Conservation (phyloP, 2,797 vertebrate species). For the Manis pentadactyla region DNA sequence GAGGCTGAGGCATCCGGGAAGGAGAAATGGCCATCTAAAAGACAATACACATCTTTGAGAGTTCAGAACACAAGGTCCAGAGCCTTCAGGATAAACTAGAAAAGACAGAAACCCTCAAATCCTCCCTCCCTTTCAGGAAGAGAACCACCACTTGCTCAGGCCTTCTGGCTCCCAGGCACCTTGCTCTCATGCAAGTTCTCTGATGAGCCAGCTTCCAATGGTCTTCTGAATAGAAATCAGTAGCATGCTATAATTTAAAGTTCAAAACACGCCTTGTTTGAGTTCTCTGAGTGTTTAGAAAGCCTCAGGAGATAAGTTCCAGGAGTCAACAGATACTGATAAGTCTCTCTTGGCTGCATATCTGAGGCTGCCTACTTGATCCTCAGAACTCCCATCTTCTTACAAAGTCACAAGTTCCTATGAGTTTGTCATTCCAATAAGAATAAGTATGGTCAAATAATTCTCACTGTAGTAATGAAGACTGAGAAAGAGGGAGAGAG, state of each 20-base stretch:
- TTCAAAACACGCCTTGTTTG: background rate
- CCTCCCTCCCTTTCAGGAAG: background rate
- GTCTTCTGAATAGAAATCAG: background rate
- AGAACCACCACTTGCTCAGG: background rate
- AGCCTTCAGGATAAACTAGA: background rate
- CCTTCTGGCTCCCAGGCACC: background rate
- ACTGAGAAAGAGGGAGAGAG: too few relatives aligned
- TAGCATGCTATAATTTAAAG: background rate
- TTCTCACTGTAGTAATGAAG: slow-evolving; percentile 3
- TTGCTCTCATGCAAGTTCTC: background rate
- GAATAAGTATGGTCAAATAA: slow-evolving; percentile 7
- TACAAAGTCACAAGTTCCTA: background rate
- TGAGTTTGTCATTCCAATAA: background rate
- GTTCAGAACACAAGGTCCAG: background rate
- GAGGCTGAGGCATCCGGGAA: slow-evolving; percentile 96
- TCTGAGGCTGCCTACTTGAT: background rate
- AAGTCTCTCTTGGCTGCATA: background rate
- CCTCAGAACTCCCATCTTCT: background rate
- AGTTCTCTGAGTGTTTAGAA: slow-evolving; percentile 1
- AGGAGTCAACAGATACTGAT: background rate
- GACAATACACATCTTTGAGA: background rate
- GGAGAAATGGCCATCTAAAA: slow-evolving; percentile 97
- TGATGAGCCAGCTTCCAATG: background rate
- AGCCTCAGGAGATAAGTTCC: background rate
- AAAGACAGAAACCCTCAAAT: background rate